Conservation (phyloP, 2,888 invertebrate genomes). For the Hirtodrosophila alboralis region DNA sequence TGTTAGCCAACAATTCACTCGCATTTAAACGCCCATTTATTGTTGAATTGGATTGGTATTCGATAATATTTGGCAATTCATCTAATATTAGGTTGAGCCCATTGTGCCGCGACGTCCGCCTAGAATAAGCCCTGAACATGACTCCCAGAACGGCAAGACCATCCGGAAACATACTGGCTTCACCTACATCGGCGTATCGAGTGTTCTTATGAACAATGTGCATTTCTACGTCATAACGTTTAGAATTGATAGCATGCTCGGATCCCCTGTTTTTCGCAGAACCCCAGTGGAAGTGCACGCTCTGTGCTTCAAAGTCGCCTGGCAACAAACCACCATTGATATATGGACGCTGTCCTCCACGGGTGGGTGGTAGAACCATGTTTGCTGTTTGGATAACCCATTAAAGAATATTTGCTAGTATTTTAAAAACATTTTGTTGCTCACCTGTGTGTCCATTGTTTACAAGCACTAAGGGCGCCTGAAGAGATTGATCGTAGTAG, state of each 20-base stretch:
- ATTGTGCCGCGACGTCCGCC: conserved; percentile 12
- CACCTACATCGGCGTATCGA: conserved; percentile 84
- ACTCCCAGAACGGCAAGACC: conserved; percentile 88
- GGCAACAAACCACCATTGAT: conserved; percentile 65
- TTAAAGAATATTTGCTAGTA: too few relatives aligned
- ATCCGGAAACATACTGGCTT: conserved; percentile 85
- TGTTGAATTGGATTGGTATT: conserved; percentile 48
- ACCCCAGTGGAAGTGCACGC: conserved; percentile 88
- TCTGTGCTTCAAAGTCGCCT: conserved; percentile 64
- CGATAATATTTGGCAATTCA: conserved; percentile 51
- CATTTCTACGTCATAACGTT: conserved; percentile 86
- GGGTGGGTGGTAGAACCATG: conserved; percentile 43
- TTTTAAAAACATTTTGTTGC: too few relatives aligned
- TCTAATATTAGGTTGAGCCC: conserved; percentile 65
- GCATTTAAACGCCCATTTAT: conserved; percentile 50
- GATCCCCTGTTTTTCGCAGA: conserved; percentile 88
- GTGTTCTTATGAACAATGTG: conserved; percentile 88
- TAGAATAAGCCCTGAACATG: conserved; percentile 84
- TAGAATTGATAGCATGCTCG: conserved; percentile 71
- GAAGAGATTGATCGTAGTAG: conserved; percentile 87
- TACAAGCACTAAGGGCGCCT: conserved; percentile 86
- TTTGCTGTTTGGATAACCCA: conserved; percentile 54
- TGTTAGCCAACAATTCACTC: conserved; percentile 64
- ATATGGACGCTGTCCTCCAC: conserved; percentile 46
- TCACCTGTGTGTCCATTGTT: conserved; percentile 88